Evolutionary conservation across 2,888 invertebrate genomes (phyloP).

Genomic region (Dichetophora obliterata): DNA sequence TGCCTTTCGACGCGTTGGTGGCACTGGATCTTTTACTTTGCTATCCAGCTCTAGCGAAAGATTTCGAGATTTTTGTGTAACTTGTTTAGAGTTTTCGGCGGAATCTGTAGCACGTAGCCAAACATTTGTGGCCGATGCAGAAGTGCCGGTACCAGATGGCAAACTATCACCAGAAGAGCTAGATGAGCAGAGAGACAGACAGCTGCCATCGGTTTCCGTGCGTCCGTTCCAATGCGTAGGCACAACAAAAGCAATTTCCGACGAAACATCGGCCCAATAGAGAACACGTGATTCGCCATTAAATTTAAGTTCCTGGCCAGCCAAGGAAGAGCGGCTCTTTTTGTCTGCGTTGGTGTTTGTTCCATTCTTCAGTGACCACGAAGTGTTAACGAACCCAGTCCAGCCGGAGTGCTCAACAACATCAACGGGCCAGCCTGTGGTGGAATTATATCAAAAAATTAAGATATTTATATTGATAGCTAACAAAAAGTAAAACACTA

Average conservation of each 20-base stretch:
- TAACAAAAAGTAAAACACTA: not conserved
- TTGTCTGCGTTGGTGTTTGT: conserved; percentile 45
- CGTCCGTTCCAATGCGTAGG: conserved; percentile 76
- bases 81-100: conserved; percentile 51
- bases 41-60: conserved; percentile 77
- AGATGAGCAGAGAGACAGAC: conserved; percentile 64
- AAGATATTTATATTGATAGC: not conserved
- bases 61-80: conserved; percentile 75
- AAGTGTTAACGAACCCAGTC: conserved; percentile 91
- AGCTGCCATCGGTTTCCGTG: conserved; percentile 72
- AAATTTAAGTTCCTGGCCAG: conserved; percentile 75
- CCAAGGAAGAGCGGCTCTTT: conserved; percentile 25
- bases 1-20: conserved; percentile 72
- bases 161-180: conserved; percentile 56
- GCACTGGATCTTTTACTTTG: conserved; percentile 73
- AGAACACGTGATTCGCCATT: conserved; percentile 88
- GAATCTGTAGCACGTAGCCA: conserved; percentile 58
- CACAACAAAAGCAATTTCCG: conserved; percentile 95
- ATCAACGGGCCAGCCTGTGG: conserved; percentile 82
- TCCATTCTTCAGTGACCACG: conserved; percentile 77
- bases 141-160: conserved; percentile 52
- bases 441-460: not conserved
- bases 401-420: conserved; percentile 91
- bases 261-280: conserved; percentile 95
- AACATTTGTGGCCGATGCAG: conserved; percentile 50